Conservation (phyloP, 2,113 vertebrate genomes). For the Herpailurus yagouaroundi region DNA sequence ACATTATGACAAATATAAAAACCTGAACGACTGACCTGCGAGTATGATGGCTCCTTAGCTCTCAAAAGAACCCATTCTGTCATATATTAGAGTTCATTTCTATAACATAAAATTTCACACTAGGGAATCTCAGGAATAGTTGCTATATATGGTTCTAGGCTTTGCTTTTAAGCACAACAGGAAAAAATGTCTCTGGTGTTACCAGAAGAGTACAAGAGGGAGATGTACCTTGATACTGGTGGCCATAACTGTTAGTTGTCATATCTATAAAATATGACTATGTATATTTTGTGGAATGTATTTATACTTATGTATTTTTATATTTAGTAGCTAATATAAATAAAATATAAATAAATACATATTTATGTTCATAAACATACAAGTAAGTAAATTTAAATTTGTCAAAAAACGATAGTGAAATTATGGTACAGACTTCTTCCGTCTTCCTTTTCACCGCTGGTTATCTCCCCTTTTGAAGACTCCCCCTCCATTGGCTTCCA, state of each 20-base stretch:
- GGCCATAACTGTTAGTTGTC: background rate
- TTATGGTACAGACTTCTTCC: background rate
- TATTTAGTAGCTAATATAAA: background rate
- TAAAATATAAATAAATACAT: background rate
- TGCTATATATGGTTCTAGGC: slow-evolving; percentile 36
- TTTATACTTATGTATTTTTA: background rate
- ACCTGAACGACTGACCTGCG: slow-evolving; percentile 72
- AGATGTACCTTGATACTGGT: background rate
- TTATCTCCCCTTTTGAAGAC: background rate
- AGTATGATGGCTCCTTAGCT: slow-evolving; percentile 62
- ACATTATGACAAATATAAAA: slow-evolving; percentile 81
- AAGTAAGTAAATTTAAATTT: background rate
- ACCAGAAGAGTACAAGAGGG: background rate
- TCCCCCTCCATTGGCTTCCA: background rate
- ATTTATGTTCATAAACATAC: background rate
- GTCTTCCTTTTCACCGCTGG: background rate
- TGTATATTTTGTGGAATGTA: background rate
- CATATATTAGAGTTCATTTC: slow-evolving; percentile 73
- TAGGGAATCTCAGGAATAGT: slow-evolving; percentile 53
- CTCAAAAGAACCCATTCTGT: slow-evolving; percentile 72
- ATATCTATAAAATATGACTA: background rate
- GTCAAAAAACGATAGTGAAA: background rate
- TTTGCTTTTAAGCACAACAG: slow-evolving; percentile 60
- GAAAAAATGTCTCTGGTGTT: slow-evolving; percentile 63
- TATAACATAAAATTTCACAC: slow-evolving; percentile 71